A percentile compares a stretch with the other conserved stretches of the same genome.
phyloP scores from a whole-genome alignment of 2,888 invertebrate species.

The Acrobasis consociella region DNA sequence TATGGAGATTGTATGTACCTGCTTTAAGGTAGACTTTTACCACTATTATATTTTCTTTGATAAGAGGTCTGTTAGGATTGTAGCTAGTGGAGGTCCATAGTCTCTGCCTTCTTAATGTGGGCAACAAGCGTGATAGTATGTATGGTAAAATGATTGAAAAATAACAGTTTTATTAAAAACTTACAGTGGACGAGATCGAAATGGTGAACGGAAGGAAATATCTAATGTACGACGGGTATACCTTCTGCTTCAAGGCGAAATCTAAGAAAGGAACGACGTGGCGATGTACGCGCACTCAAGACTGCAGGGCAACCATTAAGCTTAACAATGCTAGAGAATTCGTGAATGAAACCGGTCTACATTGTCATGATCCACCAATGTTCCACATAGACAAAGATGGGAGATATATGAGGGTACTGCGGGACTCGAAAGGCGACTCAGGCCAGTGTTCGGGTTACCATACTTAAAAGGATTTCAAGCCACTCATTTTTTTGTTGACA shows the following conservation, averaged over 20 bases:
- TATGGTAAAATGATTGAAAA: not conserved
- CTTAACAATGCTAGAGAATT: not conserved
- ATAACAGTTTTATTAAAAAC: not conserved
- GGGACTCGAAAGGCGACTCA: not conserved
- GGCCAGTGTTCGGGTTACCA: not conserved
- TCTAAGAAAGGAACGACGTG: slow-evolving; percentile 1
- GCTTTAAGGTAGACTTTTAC: too few species aligned
- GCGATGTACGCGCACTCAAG: slow-evolving; percentile 17
- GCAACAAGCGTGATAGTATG: too few species aligned
- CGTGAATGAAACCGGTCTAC: not conserved
- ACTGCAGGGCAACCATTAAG: slow-evolving; percentile 12
- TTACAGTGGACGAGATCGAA: slow-evolving; percentile 12
- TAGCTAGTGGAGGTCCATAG: too few species aligned
- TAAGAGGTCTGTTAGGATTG: too few species aligned
- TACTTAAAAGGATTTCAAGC: too few species aligned
- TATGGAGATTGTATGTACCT: too few species aligned
- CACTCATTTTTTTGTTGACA: too few species aligned
- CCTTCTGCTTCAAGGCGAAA: slow-evolving; percentile 16
- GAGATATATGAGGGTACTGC: not conserved
- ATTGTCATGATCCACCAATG: slow-evolving; percentile 9
- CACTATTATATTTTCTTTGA: too few species aligned
- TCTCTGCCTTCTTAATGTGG: too few species aligned
- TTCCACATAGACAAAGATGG: slow-evolving; percentile 3
- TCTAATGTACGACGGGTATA: slow-evolving; percentile 12
- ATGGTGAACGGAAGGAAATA: slow-evolving; percentile 15